Conservation (phyloP, 2,113 vertebrate genomes). For the Spilogale gracilis region DNA sequence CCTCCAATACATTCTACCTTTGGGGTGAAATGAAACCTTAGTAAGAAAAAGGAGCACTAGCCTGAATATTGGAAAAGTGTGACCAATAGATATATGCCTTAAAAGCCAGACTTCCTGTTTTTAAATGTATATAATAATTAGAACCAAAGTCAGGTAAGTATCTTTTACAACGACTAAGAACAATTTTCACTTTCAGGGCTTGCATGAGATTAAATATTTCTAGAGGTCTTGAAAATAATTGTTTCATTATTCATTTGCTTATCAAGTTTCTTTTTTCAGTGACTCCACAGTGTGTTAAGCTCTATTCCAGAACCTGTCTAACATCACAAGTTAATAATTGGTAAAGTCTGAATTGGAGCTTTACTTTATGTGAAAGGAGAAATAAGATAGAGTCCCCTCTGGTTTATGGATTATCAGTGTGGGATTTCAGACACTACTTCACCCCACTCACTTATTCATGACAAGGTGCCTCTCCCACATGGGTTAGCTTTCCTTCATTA, state of each 20-base stretch:
- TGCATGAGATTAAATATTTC: conserved; percentile 73
- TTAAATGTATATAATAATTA: conserved; percentile 40
- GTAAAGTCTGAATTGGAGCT: conserved; percentile 67
- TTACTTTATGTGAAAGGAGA: conserved; percentile 67
- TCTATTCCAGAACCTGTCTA: conserved; percentile 73
- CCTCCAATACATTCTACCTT: conserved; percentile 20
- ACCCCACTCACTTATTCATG: conserved; percentile 44
- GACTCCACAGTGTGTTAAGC: conserved; percentile 64
- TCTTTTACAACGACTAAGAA: conserved; percentile 38
- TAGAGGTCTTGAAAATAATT: conserved; percentile 67
- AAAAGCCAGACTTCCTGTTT: conserved; percentile 16
- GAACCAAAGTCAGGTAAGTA: background rate
- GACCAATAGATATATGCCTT: background rate
- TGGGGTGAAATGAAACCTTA: conserved; percentile 31
- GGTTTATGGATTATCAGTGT: conserved; percentile 79
- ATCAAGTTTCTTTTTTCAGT: conserved; percentile 73
- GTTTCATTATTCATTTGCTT: conserved; percentile 78
- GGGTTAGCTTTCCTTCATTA: conserved; percentile 70
- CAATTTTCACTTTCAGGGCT: conserved; percentile 39
- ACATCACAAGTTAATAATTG: conserved; percentile 72
- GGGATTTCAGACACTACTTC: conserved; percentile 61
- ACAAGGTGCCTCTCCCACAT: conserved; percentile 64
- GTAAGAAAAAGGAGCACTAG: background rate
- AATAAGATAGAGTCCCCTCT: conserved; percentile 58
- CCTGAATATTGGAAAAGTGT: conserved; percentile 42